Evolutionary conservation across 1,140 invertebrate species (phyloP).

Genomic region (Brachystomella parvula): DNA sequence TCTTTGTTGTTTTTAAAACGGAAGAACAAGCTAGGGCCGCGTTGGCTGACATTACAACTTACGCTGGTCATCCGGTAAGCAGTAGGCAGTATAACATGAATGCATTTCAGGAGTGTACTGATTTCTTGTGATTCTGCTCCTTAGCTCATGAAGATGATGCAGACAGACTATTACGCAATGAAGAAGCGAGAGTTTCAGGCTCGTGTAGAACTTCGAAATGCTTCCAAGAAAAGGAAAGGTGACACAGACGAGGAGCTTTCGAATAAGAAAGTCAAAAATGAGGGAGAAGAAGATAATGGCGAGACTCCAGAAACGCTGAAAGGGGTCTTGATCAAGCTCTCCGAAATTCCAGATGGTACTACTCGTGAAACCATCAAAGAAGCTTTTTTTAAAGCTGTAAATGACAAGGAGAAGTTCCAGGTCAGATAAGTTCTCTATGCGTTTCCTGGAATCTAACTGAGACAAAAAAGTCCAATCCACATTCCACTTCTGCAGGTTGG

Average conservation of each 20-base stretch:
- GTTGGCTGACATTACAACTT: conserved; percentile 13
- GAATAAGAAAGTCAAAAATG: not conserved
- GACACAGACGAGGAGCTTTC: not conserved
- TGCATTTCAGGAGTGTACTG: not conserved
- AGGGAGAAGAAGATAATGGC: conserved; percentile 14
- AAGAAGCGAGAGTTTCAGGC: conserved; percentile 20
- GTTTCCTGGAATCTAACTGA: not conserved
- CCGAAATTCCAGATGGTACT: conserved; percentile 21
- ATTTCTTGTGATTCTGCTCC: not conserved
- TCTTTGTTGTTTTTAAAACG: conserved; percentile 34
- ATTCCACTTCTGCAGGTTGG: conserved; percentile 22
- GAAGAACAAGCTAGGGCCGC: conserved; percentile 21
- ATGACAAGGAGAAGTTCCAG: conserved; percentile 20
- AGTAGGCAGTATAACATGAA: no score
- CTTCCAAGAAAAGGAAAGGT: not conserved
- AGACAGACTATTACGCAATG: conserved; percentile 17
- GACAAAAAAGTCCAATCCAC: not conserved
- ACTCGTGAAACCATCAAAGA: conserved; percentile 29
- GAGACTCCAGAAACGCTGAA: conserved; percentile 1
- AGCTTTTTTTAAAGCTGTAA: conserved; percentile 11
- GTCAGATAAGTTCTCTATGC: conserved; percentile 4
- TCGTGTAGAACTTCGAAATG: not conserved
- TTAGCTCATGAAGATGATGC: conserved; percentile 26
- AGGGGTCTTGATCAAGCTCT: conserved; percentile 25
- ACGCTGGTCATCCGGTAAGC: conserved; percentile 15